Evolutionary conservation across 2,888 invertebrate genomes (phyloP).

Genomic region (Disparrhopalites patrizii): DNA sequence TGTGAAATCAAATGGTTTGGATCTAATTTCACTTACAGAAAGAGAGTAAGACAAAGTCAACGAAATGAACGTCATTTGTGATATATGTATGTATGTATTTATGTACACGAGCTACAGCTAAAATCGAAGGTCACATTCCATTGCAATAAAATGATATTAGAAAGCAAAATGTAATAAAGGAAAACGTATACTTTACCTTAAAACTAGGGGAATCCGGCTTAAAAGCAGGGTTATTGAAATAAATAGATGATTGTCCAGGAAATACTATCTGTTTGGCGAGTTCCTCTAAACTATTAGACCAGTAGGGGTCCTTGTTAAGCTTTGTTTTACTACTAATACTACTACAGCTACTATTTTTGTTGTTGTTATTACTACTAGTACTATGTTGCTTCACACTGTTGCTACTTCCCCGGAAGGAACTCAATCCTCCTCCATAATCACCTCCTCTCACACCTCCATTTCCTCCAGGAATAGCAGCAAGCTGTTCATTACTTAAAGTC

Average conservation of each 20-base stretch:
- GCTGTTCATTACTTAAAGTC: not conserved
- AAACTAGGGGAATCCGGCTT: not conserved
- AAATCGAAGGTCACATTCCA: not conserved
- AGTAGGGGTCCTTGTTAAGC: conserved; percentile 21
- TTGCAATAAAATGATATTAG: not conserved
- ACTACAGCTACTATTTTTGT: not conserved
- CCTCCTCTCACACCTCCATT: not conserved
- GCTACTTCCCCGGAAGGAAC: not conserved
- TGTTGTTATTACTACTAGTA: not conserved
- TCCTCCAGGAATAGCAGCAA: not conserved
- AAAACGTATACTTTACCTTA: not conserved
- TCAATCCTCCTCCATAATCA: too few species aligned
- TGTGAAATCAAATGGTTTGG: too few species aligned
- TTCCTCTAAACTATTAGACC: conserved; percentile 47
- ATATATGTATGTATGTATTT: too few species aligned
- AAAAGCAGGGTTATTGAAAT: conserved; percentile 31
- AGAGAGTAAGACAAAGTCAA: too few species aligned
- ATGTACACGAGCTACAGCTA: too few species aligned
- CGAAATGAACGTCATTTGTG: too few species aligned
- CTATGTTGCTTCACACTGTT: not conserved
- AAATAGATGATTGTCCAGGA: conserved; percentile 30
- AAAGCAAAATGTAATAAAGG: not conserved
- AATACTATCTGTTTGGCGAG: conserved; percentile 47
- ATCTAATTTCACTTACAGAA: too few species aligned
- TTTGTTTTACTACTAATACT: conserved; percentile 9